phyloP scores from a whole-genome alignment of 2,797 vertebrate species.

The Rhinella marina region DNA sequence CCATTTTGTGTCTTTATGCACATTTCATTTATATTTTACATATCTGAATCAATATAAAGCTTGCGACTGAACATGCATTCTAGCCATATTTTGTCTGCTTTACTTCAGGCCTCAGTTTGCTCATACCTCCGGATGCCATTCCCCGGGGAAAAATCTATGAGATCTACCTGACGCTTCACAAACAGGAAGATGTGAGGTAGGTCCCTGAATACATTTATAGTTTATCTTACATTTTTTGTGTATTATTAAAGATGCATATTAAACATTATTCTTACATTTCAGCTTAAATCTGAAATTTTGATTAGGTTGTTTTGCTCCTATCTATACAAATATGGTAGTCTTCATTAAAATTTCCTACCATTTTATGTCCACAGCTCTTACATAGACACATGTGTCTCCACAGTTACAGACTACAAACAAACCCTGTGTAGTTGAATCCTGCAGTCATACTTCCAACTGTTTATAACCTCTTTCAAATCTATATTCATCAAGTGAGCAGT shows the following conservation, averaged over 20 bases:
- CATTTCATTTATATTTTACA: background rate
- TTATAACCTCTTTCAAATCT: too few relatives aligned
- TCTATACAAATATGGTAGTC: too few relatives aligned
- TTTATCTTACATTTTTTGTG: background rate
- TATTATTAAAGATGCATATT: background rate
- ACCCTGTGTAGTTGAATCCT: too few relatives aligned
- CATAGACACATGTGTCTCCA: too few relatives aligned
- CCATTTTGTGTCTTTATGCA: background rate
- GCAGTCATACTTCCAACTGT: too few relatives aligned
- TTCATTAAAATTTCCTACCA: too few relatives aligned
- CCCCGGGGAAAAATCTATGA: constrained; percentile 98
- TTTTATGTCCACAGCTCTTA: too few relatives aligned
- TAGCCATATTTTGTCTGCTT: constrained; percentile 36
- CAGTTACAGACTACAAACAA: too few relatives aligned
- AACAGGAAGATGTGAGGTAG: constrained; percentile 97
- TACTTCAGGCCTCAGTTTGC: constrained; percentile 90
- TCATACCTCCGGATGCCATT: constrained; percentile 97
- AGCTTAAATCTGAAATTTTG: too few relatives aligned
- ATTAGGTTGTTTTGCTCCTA: too few relatives aligned
- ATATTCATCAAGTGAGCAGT: too few relatives aligned
- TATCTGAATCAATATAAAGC: background rate
- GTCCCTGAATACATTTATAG: constrained; percentile 69
- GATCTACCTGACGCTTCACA: constrained; percentile 96
- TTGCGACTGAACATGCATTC: background rate
- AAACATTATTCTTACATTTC: background rate